Evolutionary conservation across 2,888 invertebrate genomes (phyloP).

Genomic region (Morinoia aosen): DNA sequence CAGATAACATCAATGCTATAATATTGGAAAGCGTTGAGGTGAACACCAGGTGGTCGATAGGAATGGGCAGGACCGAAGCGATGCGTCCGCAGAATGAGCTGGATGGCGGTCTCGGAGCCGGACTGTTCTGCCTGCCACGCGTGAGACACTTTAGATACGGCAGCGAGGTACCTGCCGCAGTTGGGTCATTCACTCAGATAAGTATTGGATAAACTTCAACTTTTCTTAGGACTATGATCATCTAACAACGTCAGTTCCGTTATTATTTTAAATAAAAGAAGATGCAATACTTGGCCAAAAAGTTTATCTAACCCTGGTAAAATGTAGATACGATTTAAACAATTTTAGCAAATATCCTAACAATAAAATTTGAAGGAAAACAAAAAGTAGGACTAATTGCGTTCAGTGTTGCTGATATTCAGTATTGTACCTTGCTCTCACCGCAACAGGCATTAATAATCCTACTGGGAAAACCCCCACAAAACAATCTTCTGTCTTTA

Average conservation of each 20-base stretch:
- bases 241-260: not conserved
- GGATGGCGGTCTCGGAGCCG: slow-evolving; percentile 4
- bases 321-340: no score
- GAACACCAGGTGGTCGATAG: not conserved
- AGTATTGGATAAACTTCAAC: not conserved
- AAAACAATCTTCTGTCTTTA: no score
- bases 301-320: not conserved
- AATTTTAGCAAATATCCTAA: no score
- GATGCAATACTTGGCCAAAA: not conserved
- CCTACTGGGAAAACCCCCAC: not conserved
- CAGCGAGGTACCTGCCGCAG: not conserved
- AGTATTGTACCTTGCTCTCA: no score
- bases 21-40: slow-evolving; percentile 19
- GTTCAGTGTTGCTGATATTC: no score
- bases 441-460: not conserved
- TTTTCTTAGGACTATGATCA: not conserved
- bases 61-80: not conserved
- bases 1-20: slow-evolving; percentile 22
- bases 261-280: not conserved
- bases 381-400: not conserved
- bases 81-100: not conserved
- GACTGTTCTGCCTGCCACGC: slow-evolving; percentile 13
- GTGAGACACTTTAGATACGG: not conserved
- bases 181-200: not conserved
- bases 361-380: no score